These are phyloP conservation scores for Dinothrombium tinctorium DNA, from an alignment of 1,140 invertebrate genomes.

Conservation along the genomic window DNA sequence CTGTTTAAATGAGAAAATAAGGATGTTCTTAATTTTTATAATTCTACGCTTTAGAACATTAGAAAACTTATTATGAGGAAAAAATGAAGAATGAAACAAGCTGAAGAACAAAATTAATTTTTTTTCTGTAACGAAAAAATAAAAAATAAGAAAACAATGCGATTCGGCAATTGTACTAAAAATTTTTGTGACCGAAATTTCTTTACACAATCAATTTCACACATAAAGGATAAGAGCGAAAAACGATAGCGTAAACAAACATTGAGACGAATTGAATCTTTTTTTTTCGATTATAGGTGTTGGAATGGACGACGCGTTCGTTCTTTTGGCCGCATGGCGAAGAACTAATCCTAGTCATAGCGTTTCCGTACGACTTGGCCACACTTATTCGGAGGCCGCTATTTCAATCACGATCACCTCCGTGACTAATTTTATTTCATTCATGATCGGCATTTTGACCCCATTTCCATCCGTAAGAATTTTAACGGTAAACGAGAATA, in stretches of 20 bases:
- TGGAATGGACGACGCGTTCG: slow-evolving; percentile 25
- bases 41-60: no score
- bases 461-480: slow-evolving; percentile 53
- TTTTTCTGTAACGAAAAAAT: no score
- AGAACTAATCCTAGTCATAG: slow-evolving; percentile 24
- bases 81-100: no score
- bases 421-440: slow-evolving; percentile 25
- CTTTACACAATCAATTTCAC: neutral
- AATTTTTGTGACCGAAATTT: no score
- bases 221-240: neutral
- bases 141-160: no score
- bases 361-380: slow-evolving; percentile 20
- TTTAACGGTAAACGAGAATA: neutral
- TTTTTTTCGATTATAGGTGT: slow-evolving; percentile 17
- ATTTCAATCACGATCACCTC: slow-evolving; percentile 26
- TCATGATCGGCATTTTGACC: slow-evolving; percentile 45
- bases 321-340: slow-evolving; percentile 24
- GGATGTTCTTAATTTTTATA: no score
- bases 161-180: no score
- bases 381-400: slow-evolving; percentile 25
- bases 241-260: neutral
- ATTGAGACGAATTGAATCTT: neutral
- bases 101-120: no score
- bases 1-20: no score
- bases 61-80: no score